These are phyloP conservation scores for Drosophila oshimai DNA, from an alignment of 1,140 invertebrate genomes.

Conservation along the genomic window DNA sequence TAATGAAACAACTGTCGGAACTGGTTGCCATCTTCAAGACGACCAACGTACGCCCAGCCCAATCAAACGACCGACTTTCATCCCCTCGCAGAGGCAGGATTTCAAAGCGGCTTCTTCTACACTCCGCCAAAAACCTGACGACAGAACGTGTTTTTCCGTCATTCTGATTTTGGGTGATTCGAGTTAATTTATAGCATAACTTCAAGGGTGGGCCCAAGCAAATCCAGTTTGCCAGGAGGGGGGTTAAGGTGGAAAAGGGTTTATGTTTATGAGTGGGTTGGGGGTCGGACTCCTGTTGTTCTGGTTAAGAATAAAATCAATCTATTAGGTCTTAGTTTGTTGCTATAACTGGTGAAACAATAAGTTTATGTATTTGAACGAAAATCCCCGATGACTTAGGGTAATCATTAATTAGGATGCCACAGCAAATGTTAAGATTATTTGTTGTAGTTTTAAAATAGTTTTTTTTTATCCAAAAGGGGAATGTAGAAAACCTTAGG, in stretches of 20 bases:
- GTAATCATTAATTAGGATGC: neutral
- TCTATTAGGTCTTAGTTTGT: neutral
- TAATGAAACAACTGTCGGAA: slow-evolving; percentile 36
- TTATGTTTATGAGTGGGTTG: neutral
- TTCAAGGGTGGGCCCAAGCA: slow-evolving; percentile 8
- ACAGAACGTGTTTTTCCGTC: slow-evolving; percentile 29
- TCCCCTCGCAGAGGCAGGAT: slow-evolving; percentile 42
- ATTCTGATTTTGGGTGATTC: slow-evolving; percentile 29
- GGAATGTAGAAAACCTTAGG: too few species aligned
- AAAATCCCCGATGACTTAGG: neutral
- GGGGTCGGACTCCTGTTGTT: neutral
- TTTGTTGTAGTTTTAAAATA: too few species aligned
- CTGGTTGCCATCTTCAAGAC: slow-evolving; percentile 74
- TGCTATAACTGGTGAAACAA: neutral
- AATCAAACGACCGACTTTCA: slow-evolving; percentile 61
- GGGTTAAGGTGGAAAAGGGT: slow-evolving; percentile 1
- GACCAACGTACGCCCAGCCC: slow-evolving; percentile 46
- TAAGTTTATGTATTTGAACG: neutral
- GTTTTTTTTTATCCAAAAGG: too few species aligned
- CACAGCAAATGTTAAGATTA: too few species aligned
- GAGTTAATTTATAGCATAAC: slow-evolving; percentile 48
- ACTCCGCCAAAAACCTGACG: slow-evolving; percentile 45
- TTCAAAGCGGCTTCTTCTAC: slow-evolving; percentile 49
- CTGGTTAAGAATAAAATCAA: neutral
- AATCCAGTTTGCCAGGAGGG: neutral